Base-by-base conservation (phyloP, 2,797 vertebrate species). In the Mus spretus region DNA sequence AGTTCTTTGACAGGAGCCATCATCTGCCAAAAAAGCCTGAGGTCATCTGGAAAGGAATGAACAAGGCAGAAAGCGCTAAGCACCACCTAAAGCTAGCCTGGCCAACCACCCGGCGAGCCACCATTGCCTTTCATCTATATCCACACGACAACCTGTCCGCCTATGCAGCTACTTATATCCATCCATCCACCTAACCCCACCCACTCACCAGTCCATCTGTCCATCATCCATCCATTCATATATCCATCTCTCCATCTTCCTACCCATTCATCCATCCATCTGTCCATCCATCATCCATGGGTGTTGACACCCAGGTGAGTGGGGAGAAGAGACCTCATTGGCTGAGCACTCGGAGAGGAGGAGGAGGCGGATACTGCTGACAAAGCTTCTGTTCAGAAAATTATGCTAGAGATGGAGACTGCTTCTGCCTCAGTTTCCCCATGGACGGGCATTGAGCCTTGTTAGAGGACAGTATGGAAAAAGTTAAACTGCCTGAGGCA, bases 401-500 rank as follows among this genome's bases (percentile, higher is more conserved):
- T 3, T 2, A 40, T 6, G 20, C 10, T 22, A 44, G 57, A 61
- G 88, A 15, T 4, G 53, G 44, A 63, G 74, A 10, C 20, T 6
- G 6, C 44, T 91, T 34, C 81, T 84, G 65, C 93, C 85, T 97
- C 89, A 8, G 78, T 89, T 86, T 95, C n/a, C 59, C 80, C 59
- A 1, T 37, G 40, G 28, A 31, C 10, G n/a, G 67, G 8, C 12
- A 8, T 34, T 15, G 31, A 50, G 19, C 67, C 67, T 63, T 53
- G 0, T 5, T 13, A 53, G 72, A 92, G 15, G 26, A 59, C 40
- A 82, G 44, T 14, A 2, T 61, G 55, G 40, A 97, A 97, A 93
- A 98, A 96, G 98, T 97, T 97, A 96, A 97, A 37, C 40, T 79
- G 90, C 96, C 67, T 0, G 93, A 95, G 97, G 94, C 97, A 86